Conservation (phyloP, 1,140 invertebrate species). For the Drosophila guanche region DNA sequence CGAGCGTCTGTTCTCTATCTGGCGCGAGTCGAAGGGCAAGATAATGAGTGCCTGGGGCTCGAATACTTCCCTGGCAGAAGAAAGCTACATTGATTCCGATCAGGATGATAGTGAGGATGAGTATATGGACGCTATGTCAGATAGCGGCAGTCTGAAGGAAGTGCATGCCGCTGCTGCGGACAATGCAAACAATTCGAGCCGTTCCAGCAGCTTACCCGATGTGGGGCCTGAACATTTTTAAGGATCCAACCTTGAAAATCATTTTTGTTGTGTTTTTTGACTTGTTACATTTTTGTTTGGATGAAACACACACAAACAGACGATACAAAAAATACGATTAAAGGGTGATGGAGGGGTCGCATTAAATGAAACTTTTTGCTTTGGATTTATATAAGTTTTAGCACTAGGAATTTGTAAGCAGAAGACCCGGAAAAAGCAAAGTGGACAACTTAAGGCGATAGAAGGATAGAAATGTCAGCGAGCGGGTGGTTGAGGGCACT, state of each 20-base stretch:
- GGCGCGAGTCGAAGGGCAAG: conserved; percentile 94
- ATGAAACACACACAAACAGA: not conserved
- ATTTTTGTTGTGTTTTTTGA: conserved; percentile 2
- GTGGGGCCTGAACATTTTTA: too few relatives aligned
- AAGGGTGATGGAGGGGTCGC: too few relatives aligned
- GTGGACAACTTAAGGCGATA: conserved; percentile 54
- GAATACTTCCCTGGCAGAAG: conserved; percentile 83
- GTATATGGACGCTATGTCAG: too few relatives aligned
- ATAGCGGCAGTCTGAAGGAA: too few relatives aligned
- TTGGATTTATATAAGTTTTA: too few relatives aligned
- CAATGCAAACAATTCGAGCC: too few relatives aligned
- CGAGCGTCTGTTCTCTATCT: conserved; percentile 93
- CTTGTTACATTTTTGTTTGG: too few relatives aligned
- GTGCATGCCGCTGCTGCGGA: conserved; percentile 22
- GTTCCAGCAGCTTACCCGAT: too few relatives aligned
- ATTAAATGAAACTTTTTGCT: too few relatives aligned
- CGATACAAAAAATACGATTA: too few relatives aligned
- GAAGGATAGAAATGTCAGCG: conserved; percentile 49
- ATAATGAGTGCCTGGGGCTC: conserved; percentile 94
- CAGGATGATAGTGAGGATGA: conserved; percentile 24
- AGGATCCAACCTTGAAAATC: too few relatives aligned
- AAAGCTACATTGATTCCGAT: conserved; percentile 13
- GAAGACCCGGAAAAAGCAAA: not conserved
- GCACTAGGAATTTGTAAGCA: too few relatives aligned
- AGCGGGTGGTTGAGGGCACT: conserved; percentile 15